Base-by-base conservation (phyloP, 2,888 invertebrate species). In the Cheilosia vernalis region DNA sequence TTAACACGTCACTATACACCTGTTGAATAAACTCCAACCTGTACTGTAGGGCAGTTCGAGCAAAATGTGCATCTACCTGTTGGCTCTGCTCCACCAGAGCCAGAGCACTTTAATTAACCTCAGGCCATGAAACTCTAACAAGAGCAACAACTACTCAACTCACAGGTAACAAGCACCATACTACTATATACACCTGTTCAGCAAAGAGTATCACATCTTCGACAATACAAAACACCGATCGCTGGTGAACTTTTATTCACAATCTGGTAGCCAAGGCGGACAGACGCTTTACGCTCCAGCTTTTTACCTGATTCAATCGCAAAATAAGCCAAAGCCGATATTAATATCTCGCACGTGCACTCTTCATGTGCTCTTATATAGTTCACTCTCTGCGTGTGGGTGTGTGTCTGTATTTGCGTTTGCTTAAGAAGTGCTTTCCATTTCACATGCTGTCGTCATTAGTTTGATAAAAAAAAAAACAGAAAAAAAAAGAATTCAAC, bases 271-370 rank as follows among this genome's bases (percentile, higher is more conserved):
- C 56, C 85, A 67, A 76, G 49, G 76, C 60, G 70, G 70, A 63
- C 81, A 66, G 76, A 77, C 85, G 70, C 66, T 72, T 37, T 17
- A 72, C 72, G 85, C 81, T 84, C 63, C 66, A 64, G 80, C 72
- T 63, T 24, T n/a, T 10, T 33, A 64, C 24, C 33, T 40, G 47
- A 21, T 42, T 40, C 24, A 55, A 53, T 56, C 49, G 40, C 13
- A 44, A 58, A 77, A 40, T 51, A 30, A 80, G 33, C 51, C 21
- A 17, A 15, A 63, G 15, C 27, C 17, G 9, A 42, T 17, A 2
- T 37, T 49, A 33, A 51, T 19, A 44, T 74, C 74, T 79, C 79
- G 64, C 70, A 64, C 51, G 47, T 51, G 53, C 60, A 13, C n/a
- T 27, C 69, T 42, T 13, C 47, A 49, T 42, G 73, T 30, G 79